phyloP scores from a whole-genome alignment of 1,140 invertebrate species.

The Papilio machaon region DNA sequence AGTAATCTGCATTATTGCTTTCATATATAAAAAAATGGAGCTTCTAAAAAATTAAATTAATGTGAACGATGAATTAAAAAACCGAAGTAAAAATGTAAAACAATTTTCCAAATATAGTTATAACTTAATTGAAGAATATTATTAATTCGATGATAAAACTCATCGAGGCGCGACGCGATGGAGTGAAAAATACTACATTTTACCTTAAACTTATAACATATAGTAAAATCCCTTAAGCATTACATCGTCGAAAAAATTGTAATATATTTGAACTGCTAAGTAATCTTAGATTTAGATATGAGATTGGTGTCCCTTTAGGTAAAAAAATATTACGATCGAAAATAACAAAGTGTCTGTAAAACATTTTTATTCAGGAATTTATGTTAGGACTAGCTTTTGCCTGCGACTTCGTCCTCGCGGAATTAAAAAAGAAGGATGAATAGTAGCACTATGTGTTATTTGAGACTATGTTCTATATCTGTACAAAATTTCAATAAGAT shows the following conservation, averaged over 20 bases:
- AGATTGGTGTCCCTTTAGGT: constrained; percentile 3
- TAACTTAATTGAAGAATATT: neutral
- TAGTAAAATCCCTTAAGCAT: constrained; percentile 10
- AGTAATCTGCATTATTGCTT: too few species aligned
- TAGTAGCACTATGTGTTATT: too few species aligned
- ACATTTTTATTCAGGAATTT: neutral
- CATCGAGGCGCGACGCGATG: neutral
- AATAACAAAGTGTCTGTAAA: neutral
- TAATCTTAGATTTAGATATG: constrained; percentile 20
- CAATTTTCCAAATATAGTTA: neutral
- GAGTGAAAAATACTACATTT: constrained; percentile 2
- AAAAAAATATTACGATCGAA: neutral
- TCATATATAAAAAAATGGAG: too few species aligned
- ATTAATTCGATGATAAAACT: neutral
- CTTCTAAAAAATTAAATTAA: too few species aligned
- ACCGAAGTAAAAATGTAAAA: neutral
- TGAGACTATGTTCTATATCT: too few species aligned
- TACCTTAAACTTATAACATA: neutral
- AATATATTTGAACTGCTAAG: constrained; percentile 17
- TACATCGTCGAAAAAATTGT: constrained; percentile 12
- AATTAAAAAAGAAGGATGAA: too few species aligned
- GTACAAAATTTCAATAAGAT: too few species aligned
- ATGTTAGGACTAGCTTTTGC: too few species aligned
- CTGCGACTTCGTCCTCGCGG: too few species aligned
- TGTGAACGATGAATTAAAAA: neutral